Percentiles rank a stretch among this genome's conserved stretches.
These are phyloP conservation scores for Diacarnus erythraeanus DNA, from an alignment of 37 sponge, comb jelly and placozoan genomes.

Conservation along the genomic window DNA sequence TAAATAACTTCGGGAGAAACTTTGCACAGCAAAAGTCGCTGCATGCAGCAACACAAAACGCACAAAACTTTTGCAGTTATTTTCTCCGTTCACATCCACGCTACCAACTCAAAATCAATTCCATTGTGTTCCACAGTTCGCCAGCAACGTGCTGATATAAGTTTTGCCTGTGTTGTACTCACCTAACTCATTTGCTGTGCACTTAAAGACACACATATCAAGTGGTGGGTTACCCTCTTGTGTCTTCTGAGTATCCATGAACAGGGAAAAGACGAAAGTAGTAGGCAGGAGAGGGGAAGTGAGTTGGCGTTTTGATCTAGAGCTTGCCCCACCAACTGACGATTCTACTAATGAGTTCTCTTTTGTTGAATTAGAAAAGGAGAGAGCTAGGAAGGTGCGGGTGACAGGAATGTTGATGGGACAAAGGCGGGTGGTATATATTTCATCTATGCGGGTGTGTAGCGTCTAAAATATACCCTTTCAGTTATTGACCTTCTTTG, in stretches of 20 bases:
- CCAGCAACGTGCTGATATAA: constrained; percentile 20
- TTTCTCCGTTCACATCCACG: constrained; percentile 34
- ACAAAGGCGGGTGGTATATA: background rate
- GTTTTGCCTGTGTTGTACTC: background rate
- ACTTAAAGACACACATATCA: background rate
- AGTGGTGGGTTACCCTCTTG: background rate
- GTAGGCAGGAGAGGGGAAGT: background rate
- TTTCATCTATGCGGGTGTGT: background rate
- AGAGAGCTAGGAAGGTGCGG: constrained; percentile 6
- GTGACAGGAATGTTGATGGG: background rate
- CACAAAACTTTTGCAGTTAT: constrained; percentile 6
- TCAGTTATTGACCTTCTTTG: background rate
- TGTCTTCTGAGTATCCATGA: constrained; percentile 33
- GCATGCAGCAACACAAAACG: background rate
- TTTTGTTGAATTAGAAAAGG: constrained; percentile 43
- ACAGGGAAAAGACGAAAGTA: constrained; percentile 46
- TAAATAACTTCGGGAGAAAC: constrained; percentile 16
- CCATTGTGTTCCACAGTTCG: constrained; percentile 23
- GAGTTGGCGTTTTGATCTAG: constrained; percentile 56
- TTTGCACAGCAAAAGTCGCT: background rate
- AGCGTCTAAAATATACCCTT: background rate
- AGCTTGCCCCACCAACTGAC: constrained; percentile 50
- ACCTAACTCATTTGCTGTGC: background rate
- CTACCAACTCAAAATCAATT: constrained; percentile 11
- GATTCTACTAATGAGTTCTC: constrained; percentile 71